A percentile compares a stretch with the other conserved stretches of the same genome.
phyloP scores from a whole-genome alignment of 2,888 invertebrate species.

The Drosophila borealis region DNA sequence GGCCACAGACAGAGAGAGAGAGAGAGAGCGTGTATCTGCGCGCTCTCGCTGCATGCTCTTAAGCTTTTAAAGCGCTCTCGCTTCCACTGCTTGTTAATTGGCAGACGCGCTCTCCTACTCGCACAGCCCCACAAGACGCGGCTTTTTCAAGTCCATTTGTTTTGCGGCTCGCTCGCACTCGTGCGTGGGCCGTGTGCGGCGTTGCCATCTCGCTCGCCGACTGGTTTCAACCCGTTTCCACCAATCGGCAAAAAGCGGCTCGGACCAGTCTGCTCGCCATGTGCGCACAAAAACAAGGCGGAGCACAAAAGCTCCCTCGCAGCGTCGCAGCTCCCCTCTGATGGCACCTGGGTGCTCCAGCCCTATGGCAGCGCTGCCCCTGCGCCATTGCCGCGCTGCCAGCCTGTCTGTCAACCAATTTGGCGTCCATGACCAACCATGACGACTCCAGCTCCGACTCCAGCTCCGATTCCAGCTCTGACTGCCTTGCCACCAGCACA shows the following conservation, averaged over 20 bases:
- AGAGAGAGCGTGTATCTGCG: slow-evolving; percentile 13
- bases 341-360: slow-evolving; percentile 17
- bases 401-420: slow-evolving; percentile 77
- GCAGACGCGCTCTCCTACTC: slow-evolving; percentile 35
- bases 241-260: slow-evolving; percentile 77
- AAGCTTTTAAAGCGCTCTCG: slow-evolving; percentile 39
- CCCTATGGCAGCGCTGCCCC: slow-evolving; percentile 50
- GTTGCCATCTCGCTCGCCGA: slow-evolving; percentile 66
- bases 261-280: slow-evolving; percentile 46
- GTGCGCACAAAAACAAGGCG: slow-evolving; percentile 71
- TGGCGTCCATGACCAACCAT: slow-evolving; percentile 83
- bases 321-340: slow-evolving; percentile 12
- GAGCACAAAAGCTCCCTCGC: slow-evolving; percentile 52
- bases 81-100: slow-evolving; percentile 31
- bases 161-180: slow-evolving; percentile 51
- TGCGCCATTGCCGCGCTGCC: slow-evolving; percentile 62
- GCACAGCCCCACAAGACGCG: slow-evolving; percentile 43
- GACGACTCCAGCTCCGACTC: slow-evolving; percentile 52
- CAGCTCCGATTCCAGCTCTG: slow-evolving; percentile 16
- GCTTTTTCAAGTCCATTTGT: slow-evolving; percentile 32
- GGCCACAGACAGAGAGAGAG: slow-evolving; percentile 42
- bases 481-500: slow-evolving; percentile 14
- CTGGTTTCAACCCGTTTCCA: slow-evolving; percentile 60
- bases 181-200: slow-evolving; percentile 9
- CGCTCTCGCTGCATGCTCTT: slow-evolving; percentile 41